Evolutionary conservation across 2,797 vertebrate species (phyloP).

Genomic region (Halcyon leucocephala): DNA sequence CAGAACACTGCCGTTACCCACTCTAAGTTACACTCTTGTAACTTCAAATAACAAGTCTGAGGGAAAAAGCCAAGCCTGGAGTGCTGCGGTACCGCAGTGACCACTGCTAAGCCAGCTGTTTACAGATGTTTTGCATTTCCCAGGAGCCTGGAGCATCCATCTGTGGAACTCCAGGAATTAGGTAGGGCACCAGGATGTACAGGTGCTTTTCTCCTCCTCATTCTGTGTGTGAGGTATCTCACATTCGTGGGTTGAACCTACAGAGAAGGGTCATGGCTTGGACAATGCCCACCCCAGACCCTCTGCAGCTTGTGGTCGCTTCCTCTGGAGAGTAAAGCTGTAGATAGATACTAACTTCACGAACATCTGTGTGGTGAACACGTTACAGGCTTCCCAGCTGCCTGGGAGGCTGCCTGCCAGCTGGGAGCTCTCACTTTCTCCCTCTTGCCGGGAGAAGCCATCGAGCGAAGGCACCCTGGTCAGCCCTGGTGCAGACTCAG

Average conservation of each 20-base stretch:
- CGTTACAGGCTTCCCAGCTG: not conserved
- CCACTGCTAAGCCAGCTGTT: not conserved
- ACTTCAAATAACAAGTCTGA: not conserved
- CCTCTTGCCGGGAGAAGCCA: not conserved
- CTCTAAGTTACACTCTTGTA: not conserved
- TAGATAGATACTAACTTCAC: not conserved
- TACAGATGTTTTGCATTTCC: not conserved
- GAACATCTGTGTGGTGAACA: not conserved
- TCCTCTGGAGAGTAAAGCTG: not conserved
- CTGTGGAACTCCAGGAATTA: not conserved
- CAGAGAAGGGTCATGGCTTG: not conserved
- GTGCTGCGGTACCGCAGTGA: not conserved
- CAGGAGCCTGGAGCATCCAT: not conserved
- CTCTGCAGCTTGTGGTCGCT: not conserved
- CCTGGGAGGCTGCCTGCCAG: not conserved
- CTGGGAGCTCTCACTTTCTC: not conserved
- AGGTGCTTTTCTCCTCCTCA: not conserved
- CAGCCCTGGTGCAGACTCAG: not conserved
- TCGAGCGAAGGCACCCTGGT: fast-evolving
- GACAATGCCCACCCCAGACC: not conserved
- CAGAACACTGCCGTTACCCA: not conserved
- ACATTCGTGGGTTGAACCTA: not conserved
- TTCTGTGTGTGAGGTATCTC: not conserved
- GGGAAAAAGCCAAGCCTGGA: not conserved
- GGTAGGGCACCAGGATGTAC: not conserved